Conservation (phyloP, 2,888 invertebrate genomes). For the Tinea semifulvella region DNA sequence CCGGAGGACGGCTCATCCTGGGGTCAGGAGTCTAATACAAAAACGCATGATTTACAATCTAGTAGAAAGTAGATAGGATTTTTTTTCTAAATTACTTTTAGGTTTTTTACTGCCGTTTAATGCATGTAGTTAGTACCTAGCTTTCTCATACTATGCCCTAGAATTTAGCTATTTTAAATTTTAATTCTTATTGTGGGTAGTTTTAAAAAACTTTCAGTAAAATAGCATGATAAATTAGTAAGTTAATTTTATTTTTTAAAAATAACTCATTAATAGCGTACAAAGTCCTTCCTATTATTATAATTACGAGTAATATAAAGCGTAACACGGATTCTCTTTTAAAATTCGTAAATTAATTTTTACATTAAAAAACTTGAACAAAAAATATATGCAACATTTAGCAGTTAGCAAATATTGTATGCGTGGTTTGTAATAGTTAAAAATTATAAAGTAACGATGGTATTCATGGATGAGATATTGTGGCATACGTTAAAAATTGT, state of each 20-base stretch:
- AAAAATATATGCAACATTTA: neutral
- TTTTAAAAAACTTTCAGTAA: too few species aligned
- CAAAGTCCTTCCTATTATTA: too few species aligned
- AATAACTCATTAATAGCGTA: too few species aligned
- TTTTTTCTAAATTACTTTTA: neutral
- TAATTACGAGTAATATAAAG: too few species aligned
- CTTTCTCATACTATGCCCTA: too few species aligned
- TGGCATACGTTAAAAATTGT: conserved; percentile 52
- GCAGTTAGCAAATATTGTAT: conserved; percentile 11
- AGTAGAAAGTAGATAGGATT: neutral
- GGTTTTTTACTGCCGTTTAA: neutral
- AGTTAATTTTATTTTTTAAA: too few species aligned
- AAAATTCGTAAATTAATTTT: neutral
- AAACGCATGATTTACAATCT: conserved; percentile 34
- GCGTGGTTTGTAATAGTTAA: conserved; percentile 9
- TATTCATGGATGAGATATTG: conserved; percentile 45
- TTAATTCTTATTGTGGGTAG: too few species aligned
- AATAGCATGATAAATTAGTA: too few species aligned
- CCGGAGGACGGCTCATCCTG: conserved; percentile 57
- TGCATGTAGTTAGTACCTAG: conserved; percentile 3
- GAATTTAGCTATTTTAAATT: too few species aligned
- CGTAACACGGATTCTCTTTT: conserved; percentile 11
- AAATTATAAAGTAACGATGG: conserved; percentile 19
- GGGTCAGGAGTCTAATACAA: conserved; percentile 30
- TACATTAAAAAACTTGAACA: neutral